Conservation (phyloP, 2,888 invertebrate species). For the Strigamia maritima region DNA sequence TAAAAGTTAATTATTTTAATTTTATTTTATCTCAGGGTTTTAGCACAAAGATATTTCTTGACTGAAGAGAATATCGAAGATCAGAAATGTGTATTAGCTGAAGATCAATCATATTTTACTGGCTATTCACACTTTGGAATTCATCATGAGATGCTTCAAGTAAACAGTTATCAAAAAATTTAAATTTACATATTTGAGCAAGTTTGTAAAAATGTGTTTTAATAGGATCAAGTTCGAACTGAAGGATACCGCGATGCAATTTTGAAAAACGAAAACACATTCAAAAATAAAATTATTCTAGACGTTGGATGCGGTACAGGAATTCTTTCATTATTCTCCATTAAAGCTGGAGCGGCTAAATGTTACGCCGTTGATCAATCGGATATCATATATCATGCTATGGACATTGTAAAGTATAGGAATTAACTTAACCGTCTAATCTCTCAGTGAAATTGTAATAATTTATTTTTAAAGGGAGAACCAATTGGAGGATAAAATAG, state of each 20-base stretch:
- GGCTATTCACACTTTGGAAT: conserved; percentile 88
- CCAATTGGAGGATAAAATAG: conserved; percentile 67
- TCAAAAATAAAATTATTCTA: conserved; percentile 69
- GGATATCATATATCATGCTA: conserved; percentile 55
- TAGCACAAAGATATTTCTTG: neutral
- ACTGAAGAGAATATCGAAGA: neutral
- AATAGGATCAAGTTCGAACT: conserved; percentile 78
- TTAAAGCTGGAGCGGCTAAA: conserved; percentile 80
- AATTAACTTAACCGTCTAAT: neutral
- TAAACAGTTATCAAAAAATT: too few species aligned
- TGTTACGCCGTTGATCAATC: conserved; percentile 58
- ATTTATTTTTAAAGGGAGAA: conserved; percentile 63
- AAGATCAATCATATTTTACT: conserved; percentile 63
- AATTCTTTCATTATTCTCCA: conserved; percentile 84
- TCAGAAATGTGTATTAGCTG: conserved; percentile 50
- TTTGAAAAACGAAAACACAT: conserved; percentile 65
- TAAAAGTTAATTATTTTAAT: neutral
- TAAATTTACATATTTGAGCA: too few species aligned
- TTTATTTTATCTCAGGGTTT: conserved; percentile 42
- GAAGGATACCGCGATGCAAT: conserved; percentile 83
- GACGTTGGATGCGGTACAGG: conserved; percentile 60
- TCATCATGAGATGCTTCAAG: conserved; percentile 90
- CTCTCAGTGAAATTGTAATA: neutral
- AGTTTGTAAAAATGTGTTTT: too few species aligned
- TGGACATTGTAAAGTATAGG: conserved; percentile 53